These are phyloP conservation scores for Diabrotica balteata DNA, from an alignment of 2,888 invertebrate species.

Conservation along the genomic window DNA sequence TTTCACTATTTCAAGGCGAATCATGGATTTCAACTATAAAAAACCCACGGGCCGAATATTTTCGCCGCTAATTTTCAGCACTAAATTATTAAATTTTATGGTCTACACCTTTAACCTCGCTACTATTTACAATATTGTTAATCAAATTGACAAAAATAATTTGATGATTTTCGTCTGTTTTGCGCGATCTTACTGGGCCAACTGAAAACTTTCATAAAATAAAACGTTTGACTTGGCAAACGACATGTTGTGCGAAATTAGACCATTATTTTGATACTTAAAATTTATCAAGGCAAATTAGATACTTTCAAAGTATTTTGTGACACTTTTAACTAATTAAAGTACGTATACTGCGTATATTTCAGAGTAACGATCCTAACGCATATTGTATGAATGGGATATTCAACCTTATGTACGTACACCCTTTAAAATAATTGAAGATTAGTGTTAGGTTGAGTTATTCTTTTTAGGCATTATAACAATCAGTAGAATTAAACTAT, in stretches of 20 bases:
- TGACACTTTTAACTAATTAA: slow-evolving; percentile 18
- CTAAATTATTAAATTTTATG: slow-evolving; percentile 26
- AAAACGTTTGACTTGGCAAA: slow-evolving; percentile 48
- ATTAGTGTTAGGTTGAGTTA: too few species aligned
- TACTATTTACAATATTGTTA: slow-evolving; percentile 26
- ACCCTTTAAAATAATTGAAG: too few species aligned
- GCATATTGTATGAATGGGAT: too few species aligned
- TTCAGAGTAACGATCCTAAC: too few species aligned
- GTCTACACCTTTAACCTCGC: slow-evolving; percentile 24
- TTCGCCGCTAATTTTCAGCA: slow-evolving; percentile 18
- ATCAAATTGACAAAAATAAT: slow-evolving; percentile 29
- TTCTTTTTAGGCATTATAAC: too few species aligned
- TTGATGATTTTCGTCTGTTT: slow-evolving; percentile 32
- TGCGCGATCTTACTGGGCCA: slow-evolving; percentile 40
- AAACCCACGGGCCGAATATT: slow-evolving; percentile 19
- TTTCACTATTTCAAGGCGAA: slow-evolving; percentile 17
- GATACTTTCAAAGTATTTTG: slow-evolving; percentile 7
- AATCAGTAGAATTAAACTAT: too few species aligned
- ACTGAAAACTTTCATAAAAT: slow-evolving; percentile 49
- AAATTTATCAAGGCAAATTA: slow-evolving; percentile 34
- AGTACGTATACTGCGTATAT: not conserved
- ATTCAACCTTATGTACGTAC: too few species aligned
- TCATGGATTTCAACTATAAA: slow-evolving; percentile 2
- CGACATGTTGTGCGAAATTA: slow-evolving; percentile 39
- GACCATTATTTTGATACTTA: slow-evolving; percentile 38